These are phyloP conservation scores for Microctenopoma steveboyesi DNA, from an alignment of 2,797 vertebrate species.

Conservation along the genomic window DNA sequence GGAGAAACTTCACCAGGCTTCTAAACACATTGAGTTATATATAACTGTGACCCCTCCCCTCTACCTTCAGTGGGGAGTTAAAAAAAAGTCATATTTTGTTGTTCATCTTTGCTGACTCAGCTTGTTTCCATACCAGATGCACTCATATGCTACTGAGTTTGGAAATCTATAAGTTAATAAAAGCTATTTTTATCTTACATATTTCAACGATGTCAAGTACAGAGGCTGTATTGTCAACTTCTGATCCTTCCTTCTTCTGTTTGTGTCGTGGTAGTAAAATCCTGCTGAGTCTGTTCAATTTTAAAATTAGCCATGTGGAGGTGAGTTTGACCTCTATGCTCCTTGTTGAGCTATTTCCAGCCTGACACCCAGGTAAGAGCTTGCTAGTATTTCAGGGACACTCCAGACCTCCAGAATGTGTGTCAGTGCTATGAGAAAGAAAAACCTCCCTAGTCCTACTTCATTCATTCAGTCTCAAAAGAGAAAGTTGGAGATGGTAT, in stretches of 20 bases:
- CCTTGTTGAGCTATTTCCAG: constrained; percentile 49
- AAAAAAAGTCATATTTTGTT: neutral
- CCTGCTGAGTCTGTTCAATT: constrained; percentile 27
- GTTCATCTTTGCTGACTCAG: neutral
- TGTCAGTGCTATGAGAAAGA: neutral
- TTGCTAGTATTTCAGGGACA: constrained; percentile 9
- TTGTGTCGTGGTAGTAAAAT: constrained; percentile 23
- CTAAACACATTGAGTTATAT: too few relatives aligned
- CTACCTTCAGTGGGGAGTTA: too few relatives aligned
- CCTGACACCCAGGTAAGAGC: constrained; percentile 9
- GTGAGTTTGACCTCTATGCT: constrained; percentile 26
- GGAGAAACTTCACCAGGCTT: too few relatives aligned
- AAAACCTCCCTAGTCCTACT: neutral
- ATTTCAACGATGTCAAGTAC: too few relatives aligned
- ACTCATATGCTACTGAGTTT: too few relatives aligned
- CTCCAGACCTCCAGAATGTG: neutral
- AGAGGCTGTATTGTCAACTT: too few relatives aligned
- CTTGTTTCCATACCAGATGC: too few relatives aligned
- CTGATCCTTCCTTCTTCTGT: constrained; percentile 13
- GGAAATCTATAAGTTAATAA: too few relatives aligned
- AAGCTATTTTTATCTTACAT: too few relatives aligned
- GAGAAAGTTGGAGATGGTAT: neutral
- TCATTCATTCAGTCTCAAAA: neutral
- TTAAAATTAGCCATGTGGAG: constrained; percentile 16
- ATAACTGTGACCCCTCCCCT: too few relatives aligned